phyloP scores from a whole-genome alignment of 1,140 invertebrate genomes.

The Galleria mellonella region DNA sequence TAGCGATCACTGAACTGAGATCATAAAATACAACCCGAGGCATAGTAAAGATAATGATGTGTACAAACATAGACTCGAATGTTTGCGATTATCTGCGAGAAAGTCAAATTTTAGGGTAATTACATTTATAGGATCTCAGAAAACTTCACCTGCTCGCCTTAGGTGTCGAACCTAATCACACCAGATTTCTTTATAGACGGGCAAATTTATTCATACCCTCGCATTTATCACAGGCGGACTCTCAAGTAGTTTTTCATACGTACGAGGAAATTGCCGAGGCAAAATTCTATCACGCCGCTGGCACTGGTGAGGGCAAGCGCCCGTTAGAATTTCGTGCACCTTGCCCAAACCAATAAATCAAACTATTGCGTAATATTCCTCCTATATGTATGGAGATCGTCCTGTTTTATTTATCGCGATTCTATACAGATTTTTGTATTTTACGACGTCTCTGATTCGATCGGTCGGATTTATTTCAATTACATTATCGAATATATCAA shows the following conservation, averaged over 20 bases:
- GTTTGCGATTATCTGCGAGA: too few species aligned
- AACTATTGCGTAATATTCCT: slow-evolving; percentile 57
- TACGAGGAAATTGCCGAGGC: slow-evolving; percentile 44
- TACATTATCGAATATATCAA: too few species aligned
- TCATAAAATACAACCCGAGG: neutral
- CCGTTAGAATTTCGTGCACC: slow-evolving; percentile 52
- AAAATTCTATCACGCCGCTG: slow-evolving; percentile 48
- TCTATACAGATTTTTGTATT: slow-evolving; percentile 53
- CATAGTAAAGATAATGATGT: too few species aligned
- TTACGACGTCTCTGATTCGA: slow-evolving; percentile 24
- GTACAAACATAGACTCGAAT: too few species aligned
- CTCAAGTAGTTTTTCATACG: slow-evolving; percentile 52
- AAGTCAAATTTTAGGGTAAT: too few species aligned
- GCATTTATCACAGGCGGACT: slow-evolving; percentile 55
- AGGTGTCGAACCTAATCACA: slow-evolving; percentile 50
- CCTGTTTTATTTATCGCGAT: slow-evolving; percentile 51
- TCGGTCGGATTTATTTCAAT: too few species aligned
- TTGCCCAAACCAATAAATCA: slow-evolving; percentile 63
- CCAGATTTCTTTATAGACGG: slow-evolving; percentile 35
- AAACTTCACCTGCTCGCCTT: slow-evolving; percentile 36
- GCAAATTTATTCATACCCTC: slow-evolving; percentile 65
- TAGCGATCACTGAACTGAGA: neutral
- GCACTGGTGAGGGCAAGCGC: slow-evolving; percentile 22
- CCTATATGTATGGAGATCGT: slow-evolving; percentile 52
- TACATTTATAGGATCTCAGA: too few species aligned